These are phyloP conservation scores for Rachycentron canadum DNA, from an alignment of 2,797 vertebrate species.

Conservation along the genomic window DNA sequence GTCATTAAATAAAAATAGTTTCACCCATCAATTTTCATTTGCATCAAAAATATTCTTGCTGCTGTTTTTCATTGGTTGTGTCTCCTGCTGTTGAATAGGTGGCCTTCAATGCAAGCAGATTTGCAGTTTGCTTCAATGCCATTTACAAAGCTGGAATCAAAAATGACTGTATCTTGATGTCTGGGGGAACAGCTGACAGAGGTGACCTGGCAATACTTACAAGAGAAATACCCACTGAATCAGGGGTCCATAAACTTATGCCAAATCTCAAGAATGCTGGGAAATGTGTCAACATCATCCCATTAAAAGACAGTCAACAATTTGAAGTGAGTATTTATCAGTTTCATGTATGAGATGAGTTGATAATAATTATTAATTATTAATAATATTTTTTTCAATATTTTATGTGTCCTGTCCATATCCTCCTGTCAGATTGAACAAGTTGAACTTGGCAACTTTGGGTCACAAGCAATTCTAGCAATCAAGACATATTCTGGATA, in stretches of 20 bases:
- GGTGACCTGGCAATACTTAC: conserved; percentile 29
- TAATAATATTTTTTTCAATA: no score
- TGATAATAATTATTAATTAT: no score
- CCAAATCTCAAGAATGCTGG: conserved; percentile 54
- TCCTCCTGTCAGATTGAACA: conserved; percentile 54
- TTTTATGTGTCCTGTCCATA: neutral
- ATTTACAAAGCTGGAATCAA: conserved; percentile 17
- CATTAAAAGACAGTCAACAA: conserved; percentile 48
- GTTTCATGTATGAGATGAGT: neutral
- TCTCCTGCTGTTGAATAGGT: conserved; percentile 42
- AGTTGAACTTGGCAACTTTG: conserved; percentile 71
- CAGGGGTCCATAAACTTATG: conserved; percentile 59
- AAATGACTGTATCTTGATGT: conserved; percentile 69
- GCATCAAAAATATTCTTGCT: no score
- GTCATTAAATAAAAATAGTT: no score
- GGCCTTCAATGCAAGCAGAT: conserved; percentile 34
- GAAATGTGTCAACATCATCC: conserved; percentile 65
- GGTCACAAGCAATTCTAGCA: conserved; percentile 60
- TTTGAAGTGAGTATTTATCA: conserved; percentile 32
- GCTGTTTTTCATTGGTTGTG: neutral
- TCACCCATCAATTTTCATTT: no score
- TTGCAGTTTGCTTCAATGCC: conserved; percentile 62
- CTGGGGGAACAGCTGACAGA: conserved; percentile 60
- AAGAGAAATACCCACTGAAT: conserved; percentile 57
- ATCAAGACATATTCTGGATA: conserved; percentile 65